Percentiles rank a stretch among this genome's conserved stretches.
Evolutionary conservation across 2,888 invertebrate genomes (phyloP).

Genomic region (Himalopsyche anomala): DNA sequence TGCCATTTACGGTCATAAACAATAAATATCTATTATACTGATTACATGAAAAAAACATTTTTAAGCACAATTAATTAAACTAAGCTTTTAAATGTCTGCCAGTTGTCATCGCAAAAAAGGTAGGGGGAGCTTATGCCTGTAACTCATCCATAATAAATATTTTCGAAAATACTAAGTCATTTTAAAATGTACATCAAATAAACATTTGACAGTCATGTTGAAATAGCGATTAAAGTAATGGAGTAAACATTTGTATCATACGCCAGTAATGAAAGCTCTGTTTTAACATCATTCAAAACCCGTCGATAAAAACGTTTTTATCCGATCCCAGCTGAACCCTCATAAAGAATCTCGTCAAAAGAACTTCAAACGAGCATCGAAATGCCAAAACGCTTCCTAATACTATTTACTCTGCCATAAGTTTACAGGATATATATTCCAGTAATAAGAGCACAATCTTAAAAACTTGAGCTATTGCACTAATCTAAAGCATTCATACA

Average conservation of each 20-base stretch:
- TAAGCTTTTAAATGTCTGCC: too few relatives aligned
- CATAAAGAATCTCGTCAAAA: not conserved
- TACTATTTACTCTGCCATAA: not conserved
- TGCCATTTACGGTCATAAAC: too few relatives aligned
- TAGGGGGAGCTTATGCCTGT: too few relatives aligned
- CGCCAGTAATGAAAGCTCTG: not conserved
- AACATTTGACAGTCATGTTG: too few relatives aligned
- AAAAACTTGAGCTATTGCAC: not conserved
- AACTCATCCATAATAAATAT: too few relatives aligned
- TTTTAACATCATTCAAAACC: not conserved
- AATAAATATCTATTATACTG: too few relatives aligned
- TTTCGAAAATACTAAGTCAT: too few relatives aligned
- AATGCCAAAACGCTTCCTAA: not conserved
- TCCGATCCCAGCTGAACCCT: not conserved
- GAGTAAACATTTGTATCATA: not conserved
- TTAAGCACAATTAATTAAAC: too few relatives aligned
- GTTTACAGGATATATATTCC: not conserved
- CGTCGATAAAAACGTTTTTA: not conserved
- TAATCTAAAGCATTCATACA: not conserved
- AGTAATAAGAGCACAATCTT: not conserved
- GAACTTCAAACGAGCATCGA: conserved; percentile 3
- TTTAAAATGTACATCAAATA: too few relatives aligned
- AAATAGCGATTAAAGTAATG: too few relatives aligned
- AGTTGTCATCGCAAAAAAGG: too few relatives aligned
- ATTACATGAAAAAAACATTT: too few relatives aligned